These are phyloP conservation scores for Falco columbarius DNA, from an alignment of 2,797 vertebrate genomes.

Conservation along the genomic window DNA sequence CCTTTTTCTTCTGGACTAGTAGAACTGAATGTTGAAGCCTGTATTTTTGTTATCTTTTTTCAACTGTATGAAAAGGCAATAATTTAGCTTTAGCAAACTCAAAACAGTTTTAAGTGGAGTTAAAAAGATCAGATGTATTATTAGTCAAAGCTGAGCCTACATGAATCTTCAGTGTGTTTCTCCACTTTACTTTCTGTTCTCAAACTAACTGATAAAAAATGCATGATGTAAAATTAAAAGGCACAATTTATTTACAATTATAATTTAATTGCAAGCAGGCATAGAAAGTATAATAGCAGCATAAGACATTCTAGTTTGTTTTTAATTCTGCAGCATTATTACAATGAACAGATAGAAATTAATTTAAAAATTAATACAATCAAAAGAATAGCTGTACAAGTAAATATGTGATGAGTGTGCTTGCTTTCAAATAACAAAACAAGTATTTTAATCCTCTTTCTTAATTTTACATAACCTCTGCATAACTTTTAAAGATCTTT, in stretches of 20 bases:
- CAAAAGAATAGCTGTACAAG: background rate
- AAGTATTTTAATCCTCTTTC: background rate
- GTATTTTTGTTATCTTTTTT: background rate
- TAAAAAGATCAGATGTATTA: background rate
- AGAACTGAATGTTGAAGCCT: background rate
- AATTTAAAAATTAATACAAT: constrained; percentile 27
- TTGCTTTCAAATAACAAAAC: background rate
- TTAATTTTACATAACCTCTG: background rate
- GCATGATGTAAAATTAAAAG: constrained; percentile 26
- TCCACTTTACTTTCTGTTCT: constrained; percentile 18
- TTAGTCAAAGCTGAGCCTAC: background rate
- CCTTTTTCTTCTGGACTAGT: background rate
- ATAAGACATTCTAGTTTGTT: background rate
- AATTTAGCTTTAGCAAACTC: background rate
- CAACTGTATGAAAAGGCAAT: background rate
- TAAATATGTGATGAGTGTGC: background rate
- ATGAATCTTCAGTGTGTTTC: background rate
- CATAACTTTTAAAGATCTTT: background rate
- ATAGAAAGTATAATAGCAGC: background rate
- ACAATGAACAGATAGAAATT: background rate
- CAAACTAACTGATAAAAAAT: constrained; percentile 48
- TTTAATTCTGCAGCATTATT: constrained; percentile 18
- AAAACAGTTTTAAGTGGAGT: background rate
- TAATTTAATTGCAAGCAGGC: constrained; percentile 32
- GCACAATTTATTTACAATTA: constrained; percentile 47